Conservation (phyloP, 2,797 vertebrate genomes). For the Ceyx erithaca region DNA sequence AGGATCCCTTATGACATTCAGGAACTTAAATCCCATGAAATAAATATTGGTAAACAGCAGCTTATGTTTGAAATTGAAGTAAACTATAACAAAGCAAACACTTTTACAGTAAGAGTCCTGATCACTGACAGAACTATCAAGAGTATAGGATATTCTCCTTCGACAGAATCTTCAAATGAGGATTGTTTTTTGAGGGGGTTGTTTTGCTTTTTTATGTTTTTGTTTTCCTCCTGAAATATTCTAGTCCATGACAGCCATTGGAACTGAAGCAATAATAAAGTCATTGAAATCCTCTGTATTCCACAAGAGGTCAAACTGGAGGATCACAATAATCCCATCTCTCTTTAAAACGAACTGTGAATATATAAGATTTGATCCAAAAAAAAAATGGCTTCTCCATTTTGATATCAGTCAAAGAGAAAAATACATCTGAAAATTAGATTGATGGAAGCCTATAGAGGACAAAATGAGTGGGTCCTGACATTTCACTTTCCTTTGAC, state of each 20-base stretch:
- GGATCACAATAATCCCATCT: background rate
- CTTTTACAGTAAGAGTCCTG: background rate
- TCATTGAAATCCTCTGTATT: background rate
- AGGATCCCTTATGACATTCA: background rate
- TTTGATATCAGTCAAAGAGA: background rate
- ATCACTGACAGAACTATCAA: background rate
- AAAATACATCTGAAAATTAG: background rate
- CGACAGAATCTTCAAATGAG: background rate
- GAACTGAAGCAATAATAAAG: background rate
- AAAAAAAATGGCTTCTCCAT: background rate
- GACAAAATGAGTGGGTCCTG: background rate
- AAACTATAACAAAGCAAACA: background rate
- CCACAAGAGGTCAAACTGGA: background rate
- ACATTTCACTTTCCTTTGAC: background rate
- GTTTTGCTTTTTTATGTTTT: background rate
- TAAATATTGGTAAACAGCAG: background rate
- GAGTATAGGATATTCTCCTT: background rate
- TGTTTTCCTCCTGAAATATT: background rate
- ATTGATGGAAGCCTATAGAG: background rate
- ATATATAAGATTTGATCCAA: background rate
- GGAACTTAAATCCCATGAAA: background rate
- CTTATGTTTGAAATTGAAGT: background rate
- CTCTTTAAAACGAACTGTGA: background rate
- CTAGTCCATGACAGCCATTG: background rate
- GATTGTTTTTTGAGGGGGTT: background rate